Conservation (phyloP, 2,797 vertebrate genomes). For the Halcyon smyrnensis region DNA sequence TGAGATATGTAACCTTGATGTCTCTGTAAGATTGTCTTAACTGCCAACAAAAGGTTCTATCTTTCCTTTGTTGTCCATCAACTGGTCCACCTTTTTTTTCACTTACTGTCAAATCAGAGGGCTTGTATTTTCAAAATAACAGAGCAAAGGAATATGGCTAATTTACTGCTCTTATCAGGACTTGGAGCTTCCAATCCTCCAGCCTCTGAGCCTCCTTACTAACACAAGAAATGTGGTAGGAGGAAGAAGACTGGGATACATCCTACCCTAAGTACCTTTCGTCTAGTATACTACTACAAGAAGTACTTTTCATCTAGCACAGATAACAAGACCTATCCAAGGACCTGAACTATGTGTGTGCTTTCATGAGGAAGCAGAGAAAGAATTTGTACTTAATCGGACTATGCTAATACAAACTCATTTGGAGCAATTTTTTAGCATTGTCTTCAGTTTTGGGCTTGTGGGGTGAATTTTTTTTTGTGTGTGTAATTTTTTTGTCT, state of each 20-base stretch:
- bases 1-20: neutral
- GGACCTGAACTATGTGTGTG: neutral
- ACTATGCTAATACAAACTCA: neutral
- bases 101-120: neutral
- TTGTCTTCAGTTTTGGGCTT: neutral
- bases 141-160: neutral
- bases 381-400: neutral
- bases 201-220: neutral
- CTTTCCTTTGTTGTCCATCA: neutral
- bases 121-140: neutral
- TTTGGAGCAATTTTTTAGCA: neutral
- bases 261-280: neutral
- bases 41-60: neutral
- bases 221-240: neutral
- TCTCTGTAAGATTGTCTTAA: neutral
- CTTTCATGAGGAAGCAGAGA: neutral
- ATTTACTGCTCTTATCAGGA: neutral
- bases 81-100: neutral
- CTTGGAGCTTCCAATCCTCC: neutral
- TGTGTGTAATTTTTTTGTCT: neutral
- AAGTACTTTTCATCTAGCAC: neutral
- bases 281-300: neutral
- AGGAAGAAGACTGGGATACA: neutral
- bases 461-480: neutral
- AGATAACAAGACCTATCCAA: neutral